Evolutionary conservation across 2,113 vertebrate species (phyloP).

Genomic region (Ophiodon elongatus): DNA sequence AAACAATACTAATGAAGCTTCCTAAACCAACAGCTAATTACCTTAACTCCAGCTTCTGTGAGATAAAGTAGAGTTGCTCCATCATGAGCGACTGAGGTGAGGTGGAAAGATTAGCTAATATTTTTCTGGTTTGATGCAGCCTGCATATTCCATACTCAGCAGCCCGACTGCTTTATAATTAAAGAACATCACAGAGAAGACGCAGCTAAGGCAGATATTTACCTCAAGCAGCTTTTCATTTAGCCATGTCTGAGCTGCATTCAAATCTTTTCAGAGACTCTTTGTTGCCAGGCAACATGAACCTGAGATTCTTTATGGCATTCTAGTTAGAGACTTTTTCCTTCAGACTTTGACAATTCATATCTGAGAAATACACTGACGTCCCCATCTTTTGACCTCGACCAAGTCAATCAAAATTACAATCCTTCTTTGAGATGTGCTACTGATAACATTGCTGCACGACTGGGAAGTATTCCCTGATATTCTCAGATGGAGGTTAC

Average conservation of each 20-base stretch:
- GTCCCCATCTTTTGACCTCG: conserved; percentile 66
- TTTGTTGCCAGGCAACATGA: conserved; percentile 85
- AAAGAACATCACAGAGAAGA: conserved; percentile 72
- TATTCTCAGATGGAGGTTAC: conserved; percentile 21
- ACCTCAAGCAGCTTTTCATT: conserved; percentile 80
- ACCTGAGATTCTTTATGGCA: conserved; percentile 67
- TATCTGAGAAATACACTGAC: conserved; percentile 57
- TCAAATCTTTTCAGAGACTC: conserved; percentile 78
- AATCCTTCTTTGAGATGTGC: conserved; percentile 32
- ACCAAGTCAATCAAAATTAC: conserved; percentile 64
- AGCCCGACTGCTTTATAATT: conserved; percentile 69
- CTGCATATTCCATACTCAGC: conserved; percentile 57
- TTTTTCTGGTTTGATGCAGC: conserved; percentile 58
- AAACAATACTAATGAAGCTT: conserved; percentile 77
- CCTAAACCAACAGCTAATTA: conserved; percentile 77
- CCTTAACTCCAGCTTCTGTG: conserved; percentile 52
- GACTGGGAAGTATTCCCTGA: conserved; percentile 36
- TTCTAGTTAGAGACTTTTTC: conserved; percentile 73
- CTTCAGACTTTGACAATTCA: conserved; percentile 71
- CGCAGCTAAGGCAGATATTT: conserved; percentile 72
- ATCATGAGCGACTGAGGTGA: conserved; percentile 53
- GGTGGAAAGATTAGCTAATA: conserved; percentile 46
- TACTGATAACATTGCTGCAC: conserved; percentile 18
- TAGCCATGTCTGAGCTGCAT: conserved; percentile 74
- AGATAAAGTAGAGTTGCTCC: conserved; percentile 54